Evolutionary conservation across 2,113 vertebrate species (phyloP).

Genomic region (Nesoenas mayeri): DNA sequence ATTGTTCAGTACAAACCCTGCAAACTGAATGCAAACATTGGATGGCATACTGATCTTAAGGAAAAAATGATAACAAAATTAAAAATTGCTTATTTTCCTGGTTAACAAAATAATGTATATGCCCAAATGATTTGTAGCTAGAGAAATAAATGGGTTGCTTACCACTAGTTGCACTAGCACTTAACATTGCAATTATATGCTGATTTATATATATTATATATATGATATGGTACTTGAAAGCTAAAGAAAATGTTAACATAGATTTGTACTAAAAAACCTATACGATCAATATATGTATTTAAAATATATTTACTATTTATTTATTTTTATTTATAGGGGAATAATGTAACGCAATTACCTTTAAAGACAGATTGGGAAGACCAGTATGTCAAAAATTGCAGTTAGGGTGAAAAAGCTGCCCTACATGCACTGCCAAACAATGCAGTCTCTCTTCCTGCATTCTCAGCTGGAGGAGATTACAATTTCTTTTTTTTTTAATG

Average conservation of each 20-base stretch:
- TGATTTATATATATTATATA: not conserved
- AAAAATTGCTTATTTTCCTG: not conserved
- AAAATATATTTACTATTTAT: constrained; percentile 32
- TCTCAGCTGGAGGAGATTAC: constrained; percentile 34
- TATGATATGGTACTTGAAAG: not conserved
- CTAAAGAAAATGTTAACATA: constrained; percentile 11
- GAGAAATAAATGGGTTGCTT: not conserved
- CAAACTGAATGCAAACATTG: not conserved
- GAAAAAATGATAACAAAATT: not conserved
- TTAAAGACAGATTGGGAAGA: not conserved
- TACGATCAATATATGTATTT: not conserved
- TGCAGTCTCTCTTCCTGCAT: constrained; percentile 13
- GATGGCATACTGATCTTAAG: not conserved
- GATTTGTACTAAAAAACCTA: constrained; percentile 39
- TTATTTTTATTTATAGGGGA: constrained; percentile 32
- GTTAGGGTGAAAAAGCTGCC: not conserved
- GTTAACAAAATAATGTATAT: not conserved
- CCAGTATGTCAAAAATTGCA: not conserved
- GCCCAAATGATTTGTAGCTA: not conserved
- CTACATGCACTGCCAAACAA: constrained; percentile 14
- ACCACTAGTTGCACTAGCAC: constrained; percentile 29
- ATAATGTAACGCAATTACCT: not conserved
- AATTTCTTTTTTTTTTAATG: constrained; percentile 38
- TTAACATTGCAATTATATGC: not conserved
- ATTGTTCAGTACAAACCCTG: not conserved